Evolutionary conservation across 2,113 vertebrate species (phyloP).

Genomic region (Myrmophylax atrothorax): DNA sequence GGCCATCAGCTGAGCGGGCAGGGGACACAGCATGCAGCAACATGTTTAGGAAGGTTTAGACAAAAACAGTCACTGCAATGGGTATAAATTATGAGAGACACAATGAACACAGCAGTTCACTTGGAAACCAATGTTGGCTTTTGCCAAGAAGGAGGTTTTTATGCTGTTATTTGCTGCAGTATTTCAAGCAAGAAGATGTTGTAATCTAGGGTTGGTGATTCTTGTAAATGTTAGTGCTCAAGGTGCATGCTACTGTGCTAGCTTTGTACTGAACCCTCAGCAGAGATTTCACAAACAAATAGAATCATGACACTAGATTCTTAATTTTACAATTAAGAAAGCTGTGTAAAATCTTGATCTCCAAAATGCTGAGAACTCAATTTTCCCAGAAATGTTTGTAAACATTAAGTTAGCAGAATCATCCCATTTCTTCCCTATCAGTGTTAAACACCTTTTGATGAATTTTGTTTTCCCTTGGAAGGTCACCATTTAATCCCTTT

Average conservation of each 20-base stretch:
- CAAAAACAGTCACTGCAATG: background rate
- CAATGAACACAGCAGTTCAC: background rate
- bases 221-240: background rate
- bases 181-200: background rate
- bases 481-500: background rate
- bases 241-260: background rate
- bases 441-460: background rate
- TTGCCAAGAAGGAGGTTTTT: background rate
- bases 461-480: background rate
- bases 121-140: background rate
- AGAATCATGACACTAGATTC: background rate
- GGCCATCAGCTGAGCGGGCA: background rate
- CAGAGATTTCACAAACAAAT: background rate
- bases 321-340: background rate
- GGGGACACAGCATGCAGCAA: background rate
- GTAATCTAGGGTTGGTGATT: background rate
- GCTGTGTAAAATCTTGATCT: background rate
- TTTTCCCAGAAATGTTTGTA: background rate
- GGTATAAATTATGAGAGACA: background rate
- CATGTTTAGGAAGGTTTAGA: rapidly evolving
- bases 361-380: background rate
- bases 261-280: background rate
- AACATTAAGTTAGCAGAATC: background rate
- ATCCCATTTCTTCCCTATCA: background rate
- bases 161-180: background rate